Conservation (phyloP, 2,888 invertebrate species). For the Eupithecia pulchellata region DNA sequence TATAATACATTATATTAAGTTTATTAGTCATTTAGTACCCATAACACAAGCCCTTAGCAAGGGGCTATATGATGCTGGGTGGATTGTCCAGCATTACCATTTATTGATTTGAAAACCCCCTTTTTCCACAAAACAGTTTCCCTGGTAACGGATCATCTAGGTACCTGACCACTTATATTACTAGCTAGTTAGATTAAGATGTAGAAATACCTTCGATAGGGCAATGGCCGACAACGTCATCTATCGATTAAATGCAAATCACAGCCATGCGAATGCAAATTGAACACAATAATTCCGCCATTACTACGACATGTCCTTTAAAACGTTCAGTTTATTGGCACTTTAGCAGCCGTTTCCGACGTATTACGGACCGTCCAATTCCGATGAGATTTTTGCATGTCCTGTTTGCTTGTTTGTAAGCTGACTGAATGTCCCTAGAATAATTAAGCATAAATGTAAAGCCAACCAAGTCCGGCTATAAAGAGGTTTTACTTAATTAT, state of each 20-base stretch:
- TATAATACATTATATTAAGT: no score
- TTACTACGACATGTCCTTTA: slow-evolving; percentile 32
- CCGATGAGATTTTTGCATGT: slow-evolving; percentile 1
- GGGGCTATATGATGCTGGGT: no score
- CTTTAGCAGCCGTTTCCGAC: slow-evolving; percentile 9
- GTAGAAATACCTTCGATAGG: slow-evolving; percentile 27
- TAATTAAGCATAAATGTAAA: neutral
- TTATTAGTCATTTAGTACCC: no score
- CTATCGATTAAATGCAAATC: slow-evolving; percentile 35
- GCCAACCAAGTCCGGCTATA: neutral
- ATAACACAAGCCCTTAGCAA: no score
- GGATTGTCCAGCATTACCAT: no score
- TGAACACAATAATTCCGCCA: slow-evolving; percentile 30
- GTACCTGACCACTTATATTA: neutral
- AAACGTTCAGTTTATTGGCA: slow-evolving; percentile 29
- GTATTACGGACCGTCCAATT: slow-evolving; percentile 6
- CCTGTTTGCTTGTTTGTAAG: neutral
- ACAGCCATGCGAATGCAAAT: slow-evolving; percentile 34
- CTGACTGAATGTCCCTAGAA: neutral
- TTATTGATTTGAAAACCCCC: no score
- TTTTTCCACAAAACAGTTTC: neutral
- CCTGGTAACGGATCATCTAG: neutral
- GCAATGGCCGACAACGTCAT: slow-evolving; percentile 28
- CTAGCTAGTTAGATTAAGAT: slow-evolving; percentile 21
- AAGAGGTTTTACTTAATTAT: neutral